phyloP scores from a whole-genome alignment of 2,113 vertebrate species.

The Lepisosteus oculatus region DNA sequence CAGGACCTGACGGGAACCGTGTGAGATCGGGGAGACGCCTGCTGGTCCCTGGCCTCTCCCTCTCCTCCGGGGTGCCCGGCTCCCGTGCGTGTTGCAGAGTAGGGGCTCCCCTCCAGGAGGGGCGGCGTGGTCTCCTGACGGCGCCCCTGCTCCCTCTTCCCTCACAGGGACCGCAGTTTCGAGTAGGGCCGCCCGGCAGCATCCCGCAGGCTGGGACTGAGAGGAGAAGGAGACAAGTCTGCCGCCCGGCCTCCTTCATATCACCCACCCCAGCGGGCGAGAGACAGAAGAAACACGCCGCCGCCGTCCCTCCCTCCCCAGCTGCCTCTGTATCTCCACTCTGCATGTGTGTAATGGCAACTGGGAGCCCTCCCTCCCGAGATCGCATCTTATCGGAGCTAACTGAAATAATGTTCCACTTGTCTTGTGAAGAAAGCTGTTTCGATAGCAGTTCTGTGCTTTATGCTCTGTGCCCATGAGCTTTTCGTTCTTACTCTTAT shows the following conservation, averaged over 20 bases:
- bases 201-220: conserved; percentile 3
- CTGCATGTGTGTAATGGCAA: conserved; percentile 46
- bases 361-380: conserved; percentile 3
- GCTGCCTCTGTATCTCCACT: not conserved
- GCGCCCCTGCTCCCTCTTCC: not conserved
- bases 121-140: not conserved
- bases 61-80: no score
- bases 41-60: no score
- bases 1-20: no score
- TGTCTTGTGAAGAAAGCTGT: conserved; percentile 47
- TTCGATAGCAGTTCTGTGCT: conserved; percentile 59
- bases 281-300: not conserved
- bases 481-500: conserved; percentile 22
- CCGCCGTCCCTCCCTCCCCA: conserved; percentile 12
- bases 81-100: no score
- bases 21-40: no score
- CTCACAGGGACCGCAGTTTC: conserved; percentile 42
- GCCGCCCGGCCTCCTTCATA: not conserved
- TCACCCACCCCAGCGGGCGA: conserved; percentile 9
- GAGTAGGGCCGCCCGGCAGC: conserved; percentile 34
- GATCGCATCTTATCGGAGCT: conserved; percentile 15
- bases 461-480: conserved; percentile 33
- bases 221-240: conserved; percentile 9
- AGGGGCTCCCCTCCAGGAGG: not conserved
- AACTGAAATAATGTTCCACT: conserved; percentile 31